A percentile compares a stretch with the other conserved stretches of the same genome.
phyloP scores from a whole-genome alignment of 2,888 invertebrate species.

The Microctonus hyperodae region DNA sequence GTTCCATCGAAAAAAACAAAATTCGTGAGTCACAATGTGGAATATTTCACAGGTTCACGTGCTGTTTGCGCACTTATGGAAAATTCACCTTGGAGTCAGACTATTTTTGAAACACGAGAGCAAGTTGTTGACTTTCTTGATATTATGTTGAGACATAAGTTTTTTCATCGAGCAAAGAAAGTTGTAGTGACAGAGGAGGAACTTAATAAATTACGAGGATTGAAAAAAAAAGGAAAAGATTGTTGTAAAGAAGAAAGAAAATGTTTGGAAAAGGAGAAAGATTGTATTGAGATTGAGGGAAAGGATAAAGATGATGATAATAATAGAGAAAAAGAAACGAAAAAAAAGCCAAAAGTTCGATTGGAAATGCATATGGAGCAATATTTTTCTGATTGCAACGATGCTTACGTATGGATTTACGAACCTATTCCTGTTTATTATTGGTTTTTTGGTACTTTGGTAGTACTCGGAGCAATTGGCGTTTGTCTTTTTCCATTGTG shows the following conservation, averaged over 20 bases:
- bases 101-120: constrained; percentile 81
- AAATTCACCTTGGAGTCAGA: constrained; percentile 83
- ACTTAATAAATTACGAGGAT: constrained; percentile 62
- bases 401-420: constrained; percentile 98
- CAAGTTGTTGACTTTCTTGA: constrained; percentile 84
- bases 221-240: constrained; percentile 63
- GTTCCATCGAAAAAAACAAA: constrained; percentile 95
- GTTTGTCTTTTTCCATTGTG: constrained; percentile 99
- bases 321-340: constrained; percentile 68
- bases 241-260: constrained; percentile 60
- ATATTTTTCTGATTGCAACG: constrained; percentile 89
- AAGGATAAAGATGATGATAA: constrained; percentile 63
- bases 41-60: constrained; percentile 94
- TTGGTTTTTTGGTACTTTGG: constrained; percentile 89
- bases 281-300: constrained; percentile 33
- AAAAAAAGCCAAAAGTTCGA: constrained; percentile 69
- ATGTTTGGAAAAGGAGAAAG: constrained; percentile 54
- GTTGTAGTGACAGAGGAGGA: constrained; percentile 65
- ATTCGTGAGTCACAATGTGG: constrained; percentile 94
- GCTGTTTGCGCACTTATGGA: constrained; percentile 92
- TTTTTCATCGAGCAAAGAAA: constrained; percentile 95
- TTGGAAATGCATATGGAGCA: constrained; percentile 98
- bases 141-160: constrained; percentile 87
- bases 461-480: constrained; percentile 91
- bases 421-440: constrained; percentile 95